Conservation (phyloP, 2,888 invertebrate species). For the Limenitis camilla region DNA sequence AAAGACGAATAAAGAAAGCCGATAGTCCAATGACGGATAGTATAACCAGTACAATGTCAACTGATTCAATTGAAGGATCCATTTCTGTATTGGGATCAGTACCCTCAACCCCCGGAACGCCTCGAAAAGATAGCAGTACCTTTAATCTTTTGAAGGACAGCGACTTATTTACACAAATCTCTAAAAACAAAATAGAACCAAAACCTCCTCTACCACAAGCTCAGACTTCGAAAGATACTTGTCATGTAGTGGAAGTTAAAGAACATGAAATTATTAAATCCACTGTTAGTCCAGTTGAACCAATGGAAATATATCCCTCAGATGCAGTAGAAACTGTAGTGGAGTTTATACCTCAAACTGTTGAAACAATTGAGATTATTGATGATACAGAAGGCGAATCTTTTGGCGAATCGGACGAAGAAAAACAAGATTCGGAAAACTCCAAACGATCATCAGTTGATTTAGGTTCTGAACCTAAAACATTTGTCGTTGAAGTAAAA, state of each 20-base stretch:
- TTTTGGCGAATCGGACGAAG: slow-evolving; percentile 41
- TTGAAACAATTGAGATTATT: slow-evolving; percentile 71
- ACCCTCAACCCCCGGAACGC: slow-evolving; percentile 49
- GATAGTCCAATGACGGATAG: slow-evolving; percentile 31
- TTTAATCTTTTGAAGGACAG: slow-evolving; percentile 80
- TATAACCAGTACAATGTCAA: slow-evolving; percentile 34
- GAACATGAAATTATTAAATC: slow-evolving; percentile 81
- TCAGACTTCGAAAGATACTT: slow-evolving; percentile 38
- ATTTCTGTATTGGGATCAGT: slow-evolving; percentile 27
- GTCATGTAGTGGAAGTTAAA: slow-evolving; percentile 79
- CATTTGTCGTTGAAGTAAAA: slow-evolving; percentile 58
- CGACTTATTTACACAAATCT: slow-evolving; percentile 80
- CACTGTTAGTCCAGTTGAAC: slow-evolving; percentile 62
- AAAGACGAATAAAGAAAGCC: slow-evolving; percentile 32
- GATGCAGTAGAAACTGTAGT: slow-evolving; percentile 70
- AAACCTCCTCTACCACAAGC: slow-evolving; percentile 16
- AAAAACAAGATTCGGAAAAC: slow-evolving; percentile 4
- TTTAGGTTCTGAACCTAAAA: slow-evolving; percentile 49
- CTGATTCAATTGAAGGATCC: slow-evolving; percentile 37
- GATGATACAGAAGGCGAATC: slow-evolving; percentile 68
- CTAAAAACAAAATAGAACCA: slow-evolving; percentile 56
- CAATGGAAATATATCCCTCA: slow-evolving; percentile 58
- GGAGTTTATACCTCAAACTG: slow-evolving; percentile 70
- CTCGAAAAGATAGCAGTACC: slow-evolving; percentile 71
- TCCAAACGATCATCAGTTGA: slow-evolving; percentile 32